Conservation (phyloP, 2,888 invertebrate species). For the Temnothorax ravouxi region DNA sequence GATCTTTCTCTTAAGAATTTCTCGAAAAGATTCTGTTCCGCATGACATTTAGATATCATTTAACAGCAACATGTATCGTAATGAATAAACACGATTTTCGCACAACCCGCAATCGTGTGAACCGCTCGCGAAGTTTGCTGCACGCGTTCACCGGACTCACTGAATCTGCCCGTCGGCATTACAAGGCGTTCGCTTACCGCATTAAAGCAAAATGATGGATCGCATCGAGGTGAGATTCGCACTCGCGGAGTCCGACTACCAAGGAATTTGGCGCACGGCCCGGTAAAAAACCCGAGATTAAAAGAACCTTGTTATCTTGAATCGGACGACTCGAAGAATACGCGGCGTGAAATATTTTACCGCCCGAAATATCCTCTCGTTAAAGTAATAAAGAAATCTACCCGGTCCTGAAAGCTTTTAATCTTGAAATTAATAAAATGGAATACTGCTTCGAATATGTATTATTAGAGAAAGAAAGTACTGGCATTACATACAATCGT, state of each 20-base stretch:
- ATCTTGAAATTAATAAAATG: neutral
- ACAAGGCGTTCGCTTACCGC: slow-evolving; percentile 34
- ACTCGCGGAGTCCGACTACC: slow-evolving; percentile 43
- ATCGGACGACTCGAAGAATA: neutral
- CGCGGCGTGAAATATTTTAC: slow-evolving; percentile 7
- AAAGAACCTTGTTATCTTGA: slow-evolving; percentile 24
- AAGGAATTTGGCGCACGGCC: slow-evolving; percentile 33
- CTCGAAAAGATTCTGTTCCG: neutral
- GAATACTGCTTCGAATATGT: neutral
- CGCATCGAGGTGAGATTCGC: slow-evolving; percentile 39
- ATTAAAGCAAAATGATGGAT: slow-evolving; percentile 60
- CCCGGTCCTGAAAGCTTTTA: neutral
- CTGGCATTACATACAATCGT: neutral
- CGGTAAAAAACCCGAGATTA: slow-evolving; percentile 14
- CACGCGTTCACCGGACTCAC: slow-evolving; percentile 26
- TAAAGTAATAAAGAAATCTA: slow-evolving; percentile 31
- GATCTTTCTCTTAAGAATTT: neutral
- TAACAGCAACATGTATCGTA: slow-evolving; percentile 30
- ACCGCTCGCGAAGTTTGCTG: slow-evolving; percentile 25
- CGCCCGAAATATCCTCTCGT: neutral
- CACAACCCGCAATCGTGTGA: slow-evolving; percentile 32
- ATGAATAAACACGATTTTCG: slow-evolving; percentile 39
- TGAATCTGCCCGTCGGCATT: slow-evolving; percentile 46
- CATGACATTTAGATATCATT: slow-evolving; percentile 32
- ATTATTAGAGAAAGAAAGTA: neutral